Evolutionary conservation across 2,113 vertebrate species (phyloP).

Genomic region (Brachypteracias leptosomus): DNA sequence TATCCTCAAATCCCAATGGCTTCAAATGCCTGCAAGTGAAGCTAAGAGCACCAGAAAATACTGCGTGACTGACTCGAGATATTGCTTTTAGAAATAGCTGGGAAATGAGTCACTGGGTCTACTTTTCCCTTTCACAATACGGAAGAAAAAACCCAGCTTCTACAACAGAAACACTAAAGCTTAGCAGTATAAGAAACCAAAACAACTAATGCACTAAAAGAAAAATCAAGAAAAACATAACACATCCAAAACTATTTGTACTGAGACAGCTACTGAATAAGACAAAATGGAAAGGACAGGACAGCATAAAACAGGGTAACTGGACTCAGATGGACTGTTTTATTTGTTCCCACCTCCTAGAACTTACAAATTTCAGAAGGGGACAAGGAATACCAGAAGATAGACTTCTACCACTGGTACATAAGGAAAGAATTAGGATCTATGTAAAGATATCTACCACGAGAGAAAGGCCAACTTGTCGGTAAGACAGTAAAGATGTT

Average conservation of each 20-base stretch:
- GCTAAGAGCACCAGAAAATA: background rate
- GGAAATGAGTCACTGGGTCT: background rate
- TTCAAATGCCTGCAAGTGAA: background rate
- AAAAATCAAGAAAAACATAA: background rate
- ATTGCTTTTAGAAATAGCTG: background rate
- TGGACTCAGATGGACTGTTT: background rate
- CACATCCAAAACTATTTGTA: background rate
- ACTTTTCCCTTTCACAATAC: background rate
- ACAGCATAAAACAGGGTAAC: background rate
- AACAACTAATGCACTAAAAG: background rate
- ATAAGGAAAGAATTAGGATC: background rate
- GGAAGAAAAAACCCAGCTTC: background rate
- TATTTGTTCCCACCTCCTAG: background rate
- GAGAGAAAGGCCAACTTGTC: background rate
- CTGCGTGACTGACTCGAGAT: background rate
- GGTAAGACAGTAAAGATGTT: background rate
- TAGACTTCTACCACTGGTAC: background rate
- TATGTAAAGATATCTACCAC: background rate
- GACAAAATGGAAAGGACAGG: background rate
- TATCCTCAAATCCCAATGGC: background rate
- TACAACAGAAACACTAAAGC: background rate
- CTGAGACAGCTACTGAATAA: background rate
- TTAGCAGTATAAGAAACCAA: background rate
- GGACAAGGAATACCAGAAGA: constrained; percentile 1
- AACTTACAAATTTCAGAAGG: background rate